Base-by-base conservation (phyloP, 2,888 invertebrate genomes). In the Hecatera dysodea region DNA sequence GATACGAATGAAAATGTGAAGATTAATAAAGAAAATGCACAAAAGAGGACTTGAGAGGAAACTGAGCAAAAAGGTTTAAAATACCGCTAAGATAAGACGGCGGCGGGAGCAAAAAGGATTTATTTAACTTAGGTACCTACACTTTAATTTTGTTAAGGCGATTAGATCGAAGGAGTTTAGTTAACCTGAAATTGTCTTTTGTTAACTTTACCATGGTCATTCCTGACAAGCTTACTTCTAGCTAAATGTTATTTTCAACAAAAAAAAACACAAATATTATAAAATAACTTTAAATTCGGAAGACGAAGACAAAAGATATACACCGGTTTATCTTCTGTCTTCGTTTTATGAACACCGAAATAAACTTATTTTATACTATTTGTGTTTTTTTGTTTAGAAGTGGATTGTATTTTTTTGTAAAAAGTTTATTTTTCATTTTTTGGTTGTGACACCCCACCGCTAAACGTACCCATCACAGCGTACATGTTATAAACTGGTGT, bases 71-170 rank as follows among this genome's bases (percentile, higher is more conserved):
- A 59, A 46, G 50, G 44, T 17, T 55, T 76, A 33, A 75, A 72
- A 72, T 62, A 53, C 53, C 27, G 44, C 12, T 6, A 17, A 69
- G 69, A 78, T 78, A 74, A 78, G 74, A 46, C 74, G 22, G 29
- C 74, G 22, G 29, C 36, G 42, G 19, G 11, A 62, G 65, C 22
- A 46, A 74, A 74, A 46, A 64, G 53, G 44, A 74, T 66, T 68
- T 33, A 78, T 69, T 48, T 24, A 15, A 67, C 67, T 56, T 39
- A 33, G 29, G 29, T 29, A 36, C 33, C 4, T 39, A 44, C 17
- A 63, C 24, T 76, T 72, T 64, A 36, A 61, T 67, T 61, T 64
- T 63, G 50, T 48, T 56, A 46, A 27, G 19, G 36, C 44, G 7
- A 66, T 59, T 50, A 57, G 39, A 6, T 1, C 12, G 11, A 62